Conservation (phyloP, 2,113 vertebrate species). For the Macaca nemestrina region DNA sequence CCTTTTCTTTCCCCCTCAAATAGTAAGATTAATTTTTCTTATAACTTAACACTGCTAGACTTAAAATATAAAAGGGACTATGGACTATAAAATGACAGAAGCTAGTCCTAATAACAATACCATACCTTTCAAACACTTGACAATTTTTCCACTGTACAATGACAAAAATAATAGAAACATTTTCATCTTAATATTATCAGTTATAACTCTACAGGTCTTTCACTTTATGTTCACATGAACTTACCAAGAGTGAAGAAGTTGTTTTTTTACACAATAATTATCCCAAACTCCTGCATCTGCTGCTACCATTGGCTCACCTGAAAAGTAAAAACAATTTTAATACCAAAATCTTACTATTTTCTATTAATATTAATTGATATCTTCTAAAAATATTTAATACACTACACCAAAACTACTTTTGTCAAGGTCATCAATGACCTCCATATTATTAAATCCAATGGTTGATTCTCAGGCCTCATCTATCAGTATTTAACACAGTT, state of each 20-base stretch:
- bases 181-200: constrained; percentile 30
- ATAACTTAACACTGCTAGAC: not conserved
- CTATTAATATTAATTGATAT: not conserved
- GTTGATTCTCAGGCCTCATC: not conserved
- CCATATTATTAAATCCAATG: not conserved
- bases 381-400: constrained; percentile 15
- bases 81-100: not conserved
- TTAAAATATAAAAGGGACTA: not conserved
- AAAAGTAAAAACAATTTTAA: constrained; percentile 50
- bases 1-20: not conserved
- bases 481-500: not conserved
- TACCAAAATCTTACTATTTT: not conserved
- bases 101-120: not conserved
- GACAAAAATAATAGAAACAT: constrained; percentile 38
- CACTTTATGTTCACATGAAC: constrained; percentile 20
- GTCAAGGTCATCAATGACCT: not conserved
- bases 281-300: constrained; percentile 95
- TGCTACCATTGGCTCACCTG: constrained; percentile 95
- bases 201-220: not conserved
- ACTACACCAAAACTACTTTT: not conserved
- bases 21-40: not conserved
- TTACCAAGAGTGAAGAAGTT: constrained; percentile 98
- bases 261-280: constrained; percentile 98
- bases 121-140: not conserved
- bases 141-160: not conserved